Base-by-base conservation (phyloP, 2,113 vertebrate species). In the Sorex fumeus region DNA sequence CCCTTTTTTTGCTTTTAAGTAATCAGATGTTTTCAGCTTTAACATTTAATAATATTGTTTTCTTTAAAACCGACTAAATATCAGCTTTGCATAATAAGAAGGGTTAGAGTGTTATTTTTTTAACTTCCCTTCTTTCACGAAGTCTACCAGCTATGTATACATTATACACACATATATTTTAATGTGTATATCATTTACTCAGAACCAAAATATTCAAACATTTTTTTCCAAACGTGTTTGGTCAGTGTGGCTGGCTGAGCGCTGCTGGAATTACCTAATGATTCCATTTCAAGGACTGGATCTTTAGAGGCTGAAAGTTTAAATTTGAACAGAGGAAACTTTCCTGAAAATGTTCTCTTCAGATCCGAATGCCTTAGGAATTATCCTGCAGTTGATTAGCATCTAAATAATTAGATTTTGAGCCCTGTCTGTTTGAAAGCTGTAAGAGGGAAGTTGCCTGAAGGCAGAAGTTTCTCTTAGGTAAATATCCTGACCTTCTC, bases 361-460 rank as follows among this genome's bases (percentile, higher is more conserved):
- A 86, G 94, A 96, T 94, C 95, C 79, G 92, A 97, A 95, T 96
- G 94, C 95, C 95, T 95, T 97, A 87, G 91, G 97, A 98, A 97
- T 98, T 98, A 98, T 98, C 98, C 99, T 99, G 99, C 98, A 99
- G 94, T 98, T 98, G 98, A 99, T 99, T 99, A 99, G 98, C 96
- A 96, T 98, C 97, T 98, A 98, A 98, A 98, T 99, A 99, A 99
- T 99, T 99, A 97, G 98, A 99, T 99, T 99, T 98, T 98, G 95
- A 96, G 94, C 97, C 96, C 91, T 98, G 97, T 98, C 98, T 97
- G 96, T 97, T 98, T 98, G 97, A 98, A 98, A 97, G 96, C 97
- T 96, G 60, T 94, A 96, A 98, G 95, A 97, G 98, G 98, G 98
- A 98, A 98, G 98, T 96, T 95, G 98, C 99, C 97, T 81, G 2